Conservation (phyloP, 2,113 vertebrate species). For the Australoheros scitulus region DNA sequence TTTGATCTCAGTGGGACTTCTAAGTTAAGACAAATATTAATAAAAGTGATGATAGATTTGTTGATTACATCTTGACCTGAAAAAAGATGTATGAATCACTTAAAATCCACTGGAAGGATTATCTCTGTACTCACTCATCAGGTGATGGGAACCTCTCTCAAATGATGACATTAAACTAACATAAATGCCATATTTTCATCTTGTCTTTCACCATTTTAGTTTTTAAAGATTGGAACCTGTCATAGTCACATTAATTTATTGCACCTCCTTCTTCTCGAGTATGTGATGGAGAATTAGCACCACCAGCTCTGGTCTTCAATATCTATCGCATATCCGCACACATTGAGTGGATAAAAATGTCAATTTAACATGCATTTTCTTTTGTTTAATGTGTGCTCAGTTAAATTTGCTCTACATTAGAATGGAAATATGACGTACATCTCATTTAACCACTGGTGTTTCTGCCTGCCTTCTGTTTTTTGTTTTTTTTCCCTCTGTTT, state of each 20-base stretch:
- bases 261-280: neutral
- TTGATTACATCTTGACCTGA: accelerated
- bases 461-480: neutral
- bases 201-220: neutral
- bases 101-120: neutral
- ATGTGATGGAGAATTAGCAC: neutral
- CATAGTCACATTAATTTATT: neutral
- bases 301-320: neutral
- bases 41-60: neutral
- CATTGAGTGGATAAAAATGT: neutral
- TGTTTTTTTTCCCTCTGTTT: no score
- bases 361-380: neutral
- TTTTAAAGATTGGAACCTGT: neutral
- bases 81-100: neutral
- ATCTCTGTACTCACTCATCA: neutral
- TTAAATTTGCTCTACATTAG: neutral
- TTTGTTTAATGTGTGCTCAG: neutral
- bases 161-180: neutral
- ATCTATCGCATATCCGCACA: neutral
- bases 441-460: neutral
- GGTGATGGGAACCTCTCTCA: accelerated
- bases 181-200: neutral
- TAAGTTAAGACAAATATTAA: neutral
- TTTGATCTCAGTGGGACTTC: neutral
- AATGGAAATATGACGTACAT: neutral